Evolutionary conservation across 2,113 vertebrate species (phyloP).

Genomic region (Thymallus thymallus): DNA sequence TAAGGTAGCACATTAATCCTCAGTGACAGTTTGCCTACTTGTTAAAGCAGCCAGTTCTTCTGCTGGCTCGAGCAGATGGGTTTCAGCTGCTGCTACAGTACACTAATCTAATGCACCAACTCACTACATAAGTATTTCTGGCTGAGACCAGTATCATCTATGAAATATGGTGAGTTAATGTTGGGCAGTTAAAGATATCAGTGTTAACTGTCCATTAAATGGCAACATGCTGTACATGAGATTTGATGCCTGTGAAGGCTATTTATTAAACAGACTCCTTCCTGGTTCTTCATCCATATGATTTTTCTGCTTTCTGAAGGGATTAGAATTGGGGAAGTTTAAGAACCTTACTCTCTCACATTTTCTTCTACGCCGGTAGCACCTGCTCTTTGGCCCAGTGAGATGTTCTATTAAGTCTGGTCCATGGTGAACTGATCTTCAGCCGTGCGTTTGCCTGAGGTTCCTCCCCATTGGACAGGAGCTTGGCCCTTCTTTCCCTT

Average conservation of each 20-base stretch:
- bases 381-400: conserved; percentile 29
- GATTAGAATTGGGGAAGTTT: conserved; percentile 7
- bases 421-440: conserved; percentile 38
- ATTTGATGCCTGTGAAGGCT: not conserved
- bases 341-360: conserved; percentile 22
- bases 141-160: conserved; percentile 29
- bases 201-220: conserved; percentile 17
- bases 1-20: conserved; percentile 84
- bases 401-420: conserved; percentile 34
- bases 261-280: conserved; percentile 1
- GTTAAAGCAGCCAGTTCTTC: conserved; percentile 76
- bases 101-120: conserved; percentile 36
- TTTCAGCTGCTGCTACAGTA: conserved; percentile 68
- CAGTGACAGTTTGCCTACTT: conserved; percentile 81
- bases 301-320: not conserved
- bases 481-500: conserved; percentile 49
- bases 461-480: conserved; percentile 40
- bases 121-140: conserved; percentile 41
- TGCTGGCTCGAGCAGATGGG: conserved; percentile 71
- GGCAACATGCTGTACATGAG: conserved; percentile 1
- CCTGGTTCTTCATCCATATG: not conserved
- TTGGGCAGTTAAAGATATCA: conserved; percentile 28
- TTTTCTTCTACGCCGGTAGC: conserved; percentile 17
- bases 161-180: conserved; percentile 37
- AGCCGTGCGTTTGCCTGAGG: conserved; percentile 28